Percentiles rank a stretch among this genome's conserved stretches.
Evolutionary conservation across 64 coral and sea anemone genomes (phyloP).

Genomic region (Dendrophyllia cribrosa): DNA sequence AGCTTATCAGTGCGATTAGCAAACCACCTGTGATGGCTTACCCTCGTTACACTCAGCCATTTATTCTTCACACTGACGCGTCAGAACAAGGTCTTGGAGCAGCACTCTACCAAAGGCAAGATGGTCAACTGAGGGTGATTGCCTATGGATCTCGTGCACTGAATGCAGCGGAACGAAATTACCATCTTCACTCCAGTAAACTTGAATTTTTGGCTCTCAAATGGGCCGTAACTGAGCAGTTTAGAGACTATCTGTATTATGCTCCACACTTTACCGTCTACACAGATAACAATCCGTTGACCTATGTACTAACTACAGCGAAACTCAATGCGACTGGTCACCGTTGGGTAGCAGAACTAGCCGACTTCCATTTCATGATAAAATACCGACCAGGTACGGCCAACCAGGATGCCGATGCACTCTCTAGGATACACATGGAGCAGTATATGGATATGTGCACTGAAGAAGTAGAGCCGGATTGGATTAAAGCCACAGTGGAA

Average conservation of each 20-base stretch:
- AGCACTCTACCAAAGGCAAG: background rate
- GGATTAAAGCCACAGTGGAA: background rate
- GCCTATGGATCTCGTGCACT: background rate
- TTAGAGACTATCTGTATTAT: no score
- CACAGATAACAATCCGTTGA: no score
- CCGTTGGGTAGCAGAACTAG: slow-evolving; percentile 16
- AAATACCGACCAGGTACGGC: background rate
- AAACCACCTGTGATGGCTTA: background rate
- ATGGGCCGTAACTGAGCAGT: no score
- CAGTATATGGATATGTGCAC: background rate
- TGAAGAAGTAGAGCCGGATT: slow-evolving; percentile 3
- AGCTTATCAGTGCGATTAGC: background rate
- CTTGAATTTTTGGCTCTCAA: no score
- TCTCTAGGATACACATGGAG: background rate
- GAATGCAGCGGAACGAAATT: background rate
- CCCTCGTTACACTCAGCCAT: background rate
- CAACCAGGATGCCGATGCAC: background rate
- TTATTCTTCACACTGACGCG: background rate
- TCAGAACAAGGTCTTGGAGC: background rate
- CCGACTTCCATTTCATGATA: slow-evolving; percentile 39
- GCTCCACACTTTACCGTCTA: no score
- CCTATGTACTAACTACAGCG: no score
- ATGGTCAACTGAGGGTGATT: background rate
- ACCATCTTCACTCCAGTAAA: no score
- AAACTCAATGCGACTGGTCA: no score